These are phyloP conservation scores for Oikopleura dioica DNA, from an alignment of 23 tunicate species.

Conservation along the genomic window DNA sequence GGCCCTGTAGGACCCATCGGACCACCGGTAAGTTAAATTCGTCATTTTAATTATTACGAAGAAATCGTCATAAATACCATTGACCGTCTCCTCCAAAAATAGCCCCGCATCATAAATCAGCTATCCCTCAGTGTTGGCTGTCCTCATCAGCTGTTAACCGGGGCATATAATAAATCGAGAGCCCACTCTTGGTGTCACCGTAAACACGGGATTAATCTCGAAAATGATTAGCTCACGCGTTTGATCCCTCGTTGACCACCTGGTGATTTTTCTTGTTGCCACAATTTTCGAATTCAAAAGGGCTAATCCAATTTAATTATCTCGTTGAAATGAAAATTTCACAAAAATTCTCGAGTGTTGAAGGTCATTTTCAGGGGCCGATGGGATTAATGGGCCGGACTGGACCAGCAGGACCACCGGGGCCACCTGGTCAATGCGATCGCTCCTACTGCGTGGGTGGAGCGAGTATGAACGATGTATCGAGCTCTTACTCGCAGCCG, in stretches of 20 bases:
- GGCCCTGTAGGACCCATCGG: not conserved
- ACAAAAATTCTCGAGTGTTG: too few species aligned
- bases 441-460: not conserved
- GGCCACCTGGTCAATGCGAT: not conserved
- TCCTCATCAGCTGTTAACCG: too few species aligned
- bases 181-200: too few species aligned
- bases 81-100: too few species aligned
- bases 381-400: not conserved
- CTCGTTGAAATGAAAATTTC: too few species aligned
- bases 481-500: too few species aligned
- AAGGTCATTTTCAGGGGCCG: too few species aligned
- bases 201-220: not conserved
- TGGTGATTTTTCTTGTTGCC: not conserved
- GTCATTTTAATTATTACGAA: not conserved
- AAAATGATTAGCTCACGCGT: not conserved
- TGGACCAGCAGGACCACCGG: conserved; percentile 8
- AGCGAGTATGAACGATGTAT: not conserved
- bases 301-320: too few species aligned
- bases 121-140: too few species aligned
- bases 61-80: not conserved
- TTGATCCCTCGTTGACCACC: not conserved
- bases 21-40: not conserved
- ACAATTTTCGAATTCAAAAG: not conserved
- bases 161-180: too few species aligned
- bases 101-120: too few species aligned